Base-by-base conservation (phyloP, 2,888 invertebrate genomes). In the Drosophila siamana region DNA sequence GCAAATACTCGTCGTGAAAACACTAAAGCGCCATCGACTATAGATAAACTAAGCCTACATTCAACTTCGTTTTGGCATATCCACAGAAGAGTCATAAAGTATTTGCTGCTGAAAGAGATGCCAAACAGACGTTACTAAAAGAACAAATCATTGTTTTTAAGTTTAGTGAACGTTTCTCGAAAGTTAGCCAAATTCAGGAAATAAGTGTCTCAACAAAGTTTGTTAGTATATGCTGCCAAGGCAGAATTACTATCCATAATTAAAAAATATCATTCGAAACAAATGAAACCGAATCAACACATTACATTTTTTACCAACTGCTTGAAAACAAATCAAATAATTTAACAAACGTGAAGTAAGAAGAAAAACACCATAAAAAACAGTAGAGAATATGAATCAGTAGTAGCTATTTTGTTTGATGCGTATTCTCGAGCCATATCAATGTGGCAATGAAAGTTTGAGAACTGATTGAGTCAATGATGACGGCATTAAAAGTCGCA, bases 401-500 rank as follows among this genome's bases (percentile, higher is more conserved):
- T 13, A 16, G 6, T 30, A 19, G 22, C n/a, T 15, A 40, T 44
- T 56, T n/a, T 9, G 33, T 46, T 40, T n/a, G 43, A n/a, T 16
- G 28, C 9, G 3, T 16, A 11, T 44, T 24, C 16, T 43, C 16
- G 8, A 15, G 38, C 33, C 24, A 54, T 33, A 26, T 28, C 30
- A 54, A 48, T 60, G 43, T 57, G 63, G 63, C 65, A 79, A 76
- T 74, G 76, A 74, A 86, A 84, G 70, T 80, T 88, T 72, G 62
- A 48, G 68, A 80, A 72, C 76, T 86, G 89, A 88, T 88, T 86
- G 81, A 88, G 74, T 86, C 89, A 78, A 88, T 86, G 87, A 86
- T 86, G 85, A 86, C 86, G 74, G 72, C 74, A 86, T 86, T 87
- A 88, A 86, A 79, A 80, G 87, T 88, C 81, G 64, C 77, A 88